Evolutionary conservation across 2,888 invertebrate genomes (phyloP).

Genomic region (Athalia cordata): DNA sequence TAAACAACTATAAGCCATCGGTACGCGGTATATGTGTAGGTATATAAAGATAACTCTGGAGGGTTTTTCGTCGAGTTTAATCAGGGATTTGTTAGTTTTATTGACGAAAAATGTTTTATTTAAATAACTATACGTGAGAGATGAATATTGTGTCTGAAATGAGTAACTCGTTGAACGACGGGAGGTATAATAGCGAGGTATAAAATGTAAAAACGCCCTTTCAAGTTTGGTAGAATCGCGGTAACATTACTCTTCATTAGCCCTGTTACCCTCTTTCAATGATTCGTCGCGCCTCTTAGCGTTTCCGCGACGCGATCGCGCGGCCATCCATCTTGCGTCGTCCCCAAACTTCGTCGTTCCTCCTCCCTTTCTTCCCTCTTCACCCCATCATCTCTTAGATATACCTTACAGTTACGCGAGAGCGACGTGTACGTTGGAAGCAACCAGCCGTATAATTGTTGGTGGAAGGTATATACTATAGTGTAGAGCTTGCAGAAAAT

Average conservation of each 20-base stretch:
- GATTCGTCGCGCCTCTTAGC: conserved; percentile 71
- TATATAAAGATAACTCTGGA: no score
- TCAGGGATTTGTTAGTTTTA: no score
- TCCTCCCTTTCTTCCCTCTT: conserved; percentile 46
- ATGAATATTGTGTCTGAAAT: no score
- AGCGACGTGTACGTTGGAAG: conserved; percentile 68
- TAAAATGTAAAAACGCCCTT: conserved; percentile 3
- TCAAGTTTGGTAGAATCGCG: conserved; percentile 19
- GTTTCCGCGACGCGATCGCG: conserved; percentile 63
- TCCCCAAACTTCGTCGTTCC: conserved; percentile 42
- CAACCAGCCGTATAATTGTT: conserved; percentile 72
- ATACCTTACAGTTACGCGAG: conserved; percentile 69
- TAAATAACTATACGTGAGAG: no score
- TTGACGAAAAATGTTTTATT: no score
- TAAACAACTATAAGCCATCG: neutral
- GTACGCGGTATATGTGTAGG: neutral
- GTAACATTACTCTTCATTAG: conserved; percentile 70
- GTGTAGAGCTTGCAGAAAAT: neutral
- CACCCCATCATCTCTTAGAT: conserved; percentile 46
- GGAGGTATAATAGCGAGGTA: neutral
- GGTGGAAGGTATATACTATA: conserved; percentile 49
- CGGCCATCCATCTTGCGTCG: conserved; percentile 67
- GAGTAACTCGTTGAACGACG: neutral
- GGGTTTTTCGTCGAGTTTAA: no score
- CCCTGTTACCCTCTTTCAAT: conserved; percentile 67